Conservation (phyloP, 2,797 vertebrate species). For the Eidolon dupreanum region DNA sequence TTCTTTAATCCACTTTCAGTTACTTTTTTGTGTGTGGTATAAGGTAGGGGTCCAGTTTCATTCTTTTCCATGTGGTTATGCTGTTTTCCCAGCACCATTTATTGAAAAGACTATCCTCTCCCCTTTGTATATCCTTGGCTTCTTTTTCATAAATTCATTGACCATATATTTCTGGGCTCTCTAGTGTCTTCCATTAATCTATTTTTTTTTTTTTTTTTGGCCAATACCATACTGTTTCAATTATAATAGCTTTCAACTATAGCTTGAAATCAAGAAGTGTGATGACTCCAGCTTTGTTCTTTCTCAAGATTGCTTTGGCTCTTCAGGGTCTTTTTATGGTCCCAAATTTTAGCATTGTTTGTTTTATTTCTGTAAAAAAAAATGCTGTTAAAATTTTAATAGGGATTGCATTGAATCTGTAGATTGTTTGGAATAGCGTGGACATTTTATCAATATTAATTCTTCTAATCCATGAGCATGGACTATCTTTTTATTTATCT, state of each 20-base stretch:
- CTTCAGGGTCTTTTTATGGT: background rate
- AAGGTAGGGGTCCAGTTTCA: background rate
- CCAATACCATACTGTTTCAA: background rate
- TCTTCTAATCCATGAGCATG: background rate
- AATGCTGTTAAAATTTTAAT: background rate
- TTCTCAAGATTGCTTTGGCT: background rate
- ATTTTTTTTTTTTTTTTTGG: background rate
- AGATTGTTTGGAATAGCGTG: background rate
- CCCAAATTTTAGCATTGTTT: background rate
- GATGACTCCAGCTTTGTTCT: background rate
- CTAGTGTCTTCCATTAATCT: background rate
- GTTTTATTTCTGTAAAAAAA: background rate
- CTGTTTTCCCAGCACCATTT: background rate
- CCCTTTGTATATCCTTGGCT: background rate
- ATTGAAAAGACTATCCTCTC: background rate
- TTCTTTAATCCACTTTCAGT: background rate
- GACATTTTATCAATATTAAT: background rate
- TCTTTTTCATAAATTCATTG: background rate
- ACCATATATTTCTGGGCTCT: background rate
- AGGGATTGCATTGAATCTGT: background rate
- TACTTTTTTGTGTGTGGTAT: background rate
- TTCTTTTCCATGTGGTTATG: background rate
- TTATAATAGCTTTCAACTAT: background rate
- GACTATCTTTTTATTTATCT: background rate
- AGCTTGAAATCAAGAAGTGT: background rate